Conservation (phyloP, 2,888 invertebrate genomes). For the Heliconius ismenius region DNA sequence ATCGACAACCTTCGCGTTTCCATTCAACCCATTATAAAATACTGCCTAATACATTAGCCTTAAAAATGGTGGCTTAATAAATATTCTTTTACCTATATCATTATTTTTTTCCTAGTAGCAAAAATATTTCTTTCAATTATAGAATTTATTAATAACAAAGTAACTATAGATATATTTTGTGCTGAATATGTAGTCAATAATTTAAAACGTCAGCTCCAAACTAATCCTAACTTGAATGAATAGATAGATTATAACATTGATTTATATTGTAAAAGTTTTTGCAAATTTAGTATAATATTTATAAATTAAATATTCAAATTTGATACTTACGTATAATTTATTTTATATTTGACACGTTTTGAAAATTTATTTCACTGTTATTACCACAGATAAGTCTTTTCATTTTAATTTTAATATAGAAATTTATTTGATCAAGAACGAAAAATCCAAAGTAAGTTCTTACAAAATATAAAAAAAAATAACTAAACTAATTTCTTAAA, state of each 20-base stretch:
- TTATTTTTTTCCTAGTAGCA: too few relatives aligned
- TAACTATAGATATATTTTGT: neutral
- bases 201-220: neutral
- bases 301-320: neutral
- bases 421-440: too few relatives aligned
- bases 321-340: neutral
- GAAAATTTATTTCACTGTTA: neutral
- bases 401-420: too few relatives aligned
- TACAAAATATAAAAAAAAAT: neutral
- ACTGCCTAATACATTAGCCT: too few relatives aligned
- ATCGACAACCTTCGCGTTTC: too few relatives aligned
- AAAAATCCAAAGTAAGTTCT: neutral
- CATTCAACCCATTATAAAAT: too few relatives aligned
- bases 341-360: neutral
- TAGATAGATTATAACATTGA: neutral
- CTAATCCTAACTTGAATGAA: neutral
- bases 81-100: too few relatives aligned
- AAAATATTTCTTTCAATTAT: too few relatives aligned
- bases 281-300: neutral
- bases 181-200: neutral
- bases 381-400: too few relatives aligned
- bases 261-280: neutral
- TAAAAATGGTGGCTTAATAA: too few relatives aligned
- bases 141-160: neutral
- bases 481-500: neutral